Percentiles rank a stretch among this genome's conserved stretches.
phyloP scores from a whole-genome alignment of 2,113 vertebrate species.

The Eretmochelys imbricata region DNA sequence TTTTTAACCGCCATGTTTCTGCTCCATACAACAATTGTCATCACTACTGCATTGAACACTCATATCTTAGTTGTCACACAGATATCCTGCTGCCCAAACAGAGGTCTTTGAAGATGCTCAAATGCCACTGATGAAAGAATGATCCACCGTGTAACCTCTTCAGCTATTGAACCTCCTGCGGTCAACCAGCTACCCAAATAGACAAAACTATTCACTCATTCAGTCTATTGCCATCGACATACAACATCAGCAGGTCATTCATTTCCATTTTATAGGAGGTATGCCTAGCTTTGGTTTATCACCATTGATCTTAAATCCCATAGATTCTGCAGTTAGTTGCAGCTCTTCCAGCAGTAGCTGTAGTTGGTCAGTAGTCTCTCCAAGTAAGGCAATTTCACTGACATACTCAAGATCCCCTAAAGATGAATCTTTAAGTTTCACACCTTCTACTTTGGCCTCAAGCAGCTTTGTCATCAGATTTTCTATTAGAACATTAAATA shows the following conservation, averaged over 20 bases:
- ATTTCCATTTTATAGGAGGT: not conserved
- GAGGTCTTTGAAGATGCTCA: too few relatives aligned
- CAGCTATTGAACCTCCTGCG: too few relatives aligned
- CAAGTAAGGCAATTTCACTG: not conserved
- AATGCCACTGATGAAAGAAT: too few relatives aligned
- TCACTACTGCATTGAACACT: not conserved
- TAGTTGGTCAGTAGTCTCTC: not conserved
- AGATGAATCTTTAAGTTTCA: not conserved
- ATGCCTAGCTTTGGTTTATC: not conserved
- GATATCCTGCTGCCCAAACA: too few relatives aligned
- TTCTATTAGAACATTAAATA: not conserved
- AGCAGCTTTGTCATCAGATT: not conserved
- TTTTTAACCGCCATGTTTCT: not conserved
- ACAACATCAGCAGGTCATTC: too few relatives aligned
- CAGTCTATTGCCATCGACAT: too few relatives aligned
- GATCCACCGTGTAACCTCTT: too few relatives aligned
- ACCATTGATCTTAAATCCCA: not conserved
- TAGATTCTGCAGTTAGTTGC: not conserved
- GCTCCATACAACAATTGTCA: not conserved
- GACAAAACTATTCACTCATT: too few relatives aligned
- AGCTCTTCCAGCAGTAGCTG: not conserved
- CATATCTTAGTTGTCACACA: too few relatives aligned
- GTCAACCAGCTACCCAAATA: too few relatives aligned
- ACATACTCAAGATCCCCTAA: not conserved
- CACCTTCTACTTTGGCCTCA: not conserved